Evolutionary conservation across 35 echinoderm and acorn worm species (phyloP).

Genomic region (Nesometra sesokonis): DNA sequence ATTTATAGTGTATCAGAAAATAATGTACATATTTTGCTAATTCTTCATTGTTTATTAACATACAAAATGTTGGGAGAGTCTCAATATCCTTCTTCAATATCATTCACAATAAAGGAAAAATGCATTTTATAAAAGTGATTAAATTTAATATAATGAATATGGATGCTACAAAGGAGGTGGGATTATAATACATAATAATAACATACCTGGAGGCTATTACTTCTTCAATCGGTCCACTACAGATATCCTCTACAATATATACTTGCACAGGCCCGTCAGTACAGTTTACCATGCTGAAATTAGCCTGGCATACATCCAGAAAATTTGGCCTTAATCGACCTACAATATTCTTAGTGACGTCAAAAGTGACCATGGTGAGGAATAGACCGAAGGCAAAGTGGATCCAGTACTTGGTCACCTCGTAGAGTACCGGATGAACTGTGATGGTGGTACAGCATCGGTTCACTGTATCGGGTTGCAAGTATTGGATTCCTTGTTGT

Average conservation of each 20-base stretch:
- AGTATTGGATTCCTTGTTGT: slow-evolving; percentile 62
- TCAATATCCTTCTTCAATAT: too few species aligned
- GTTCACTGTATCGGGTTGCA: slow-evolving; percentile 63
- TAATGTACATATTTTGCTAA: too few species aligned
- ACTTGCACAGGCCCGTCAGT: slow-evolving; percentile 33
- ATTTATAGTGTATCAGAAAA: too few species aligned
- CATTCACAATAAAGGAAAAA: not conserved
- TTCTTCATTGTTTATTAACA: too few species aligned
- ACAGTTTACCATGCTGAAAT: slow-evolving; percentile 45
- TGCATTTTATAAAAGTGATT: not conserved
- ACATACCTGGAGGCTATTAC: slow-evolving; percentile 30
- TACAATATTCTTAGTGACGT: slow-evolving; percentile 80
- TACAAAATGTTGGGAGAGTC: too few species aligned
- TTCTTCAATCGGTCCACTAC: slow-evolving; percentile 40
- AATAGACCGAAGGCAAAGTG: slow-evolving; percentile 74
- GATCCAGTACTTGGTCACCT: slow-evolving; percentile 34
- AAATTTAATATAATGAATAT: not conserved
- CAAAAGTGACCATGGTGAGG: slow-evolving; percentile 51
- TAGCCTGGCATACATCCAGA: slow-evolving; percentile 63
- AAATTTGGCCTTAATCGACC: slow-evolving; percentile 90
- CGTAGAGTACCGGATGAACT: slow-evolving; percentile 70
- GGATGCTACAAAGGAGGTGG: not conserved
- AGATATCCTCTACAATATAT: slow-evolving; percentile 67
- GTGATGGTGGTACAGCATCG: slow-evolving; percentile 70
- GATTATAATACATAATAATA: too few species aligned